Evolutionary conservation across 2,113 vertebrate species (phyloP).

Genomic region (Cynopterus brachyotis): DNA sequence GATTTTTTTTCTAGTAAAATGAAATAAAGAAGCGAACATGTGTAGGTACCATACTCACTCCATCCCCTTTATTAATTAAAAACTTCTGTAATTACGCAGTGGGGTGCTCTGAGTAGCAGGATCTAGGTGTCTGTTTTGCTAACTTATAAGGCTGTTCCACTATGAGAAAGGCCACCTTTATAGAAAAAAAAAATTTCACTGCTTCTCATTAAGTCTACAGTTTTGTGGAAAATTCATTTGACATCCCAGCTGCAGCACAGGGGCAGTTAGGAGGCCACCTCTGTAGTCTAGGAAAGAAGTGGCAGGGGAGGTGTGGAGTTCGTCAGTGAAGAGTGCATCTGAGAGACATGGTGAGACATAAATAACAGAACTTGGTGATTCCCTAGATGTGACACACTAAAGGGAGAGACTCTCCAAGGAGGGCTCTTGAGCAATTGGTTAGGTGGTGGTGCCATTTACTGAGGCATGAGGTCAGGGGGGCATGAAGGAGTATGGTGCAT

Average conservation of each 20-base stretch:
- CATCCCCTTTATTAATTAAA: neutral
- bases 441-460: neutral
- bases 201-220: neutral
- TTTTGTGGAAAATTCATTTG: neutral
- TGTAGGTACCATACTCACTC: neutral
- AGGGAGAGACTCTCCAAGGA: neutral
- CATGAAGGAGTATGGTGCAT: fast-evolving
- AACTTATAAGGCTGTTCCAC: neutral
- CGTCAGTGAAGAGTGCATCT: neutral
- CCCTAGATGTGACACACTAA: neutral
- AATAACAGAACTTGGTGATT: neutral
- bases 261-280: neutral
- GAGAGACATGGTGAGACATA: neutral
- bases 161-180: neutral
- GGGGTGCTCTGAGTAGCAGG: neutral
- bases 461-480: too few species aligned
- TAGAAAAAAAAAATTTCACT: neutral
- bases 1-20: conserved; percentile 4
- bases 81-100: neutral
- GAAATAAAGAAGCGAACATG: neutral
- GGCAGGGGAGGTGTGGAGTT: neutral
- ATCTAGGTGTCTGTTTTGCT: neutral
- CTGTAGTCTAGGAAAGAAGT: too few species aligned
- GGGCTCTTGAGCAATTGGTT: neutral
- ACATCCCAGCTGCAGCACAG: neutral